phyloP scores from a whole-genome alignment of 2,113 vertebrate genomes.

The Ondatra zibethicus region DNA sequence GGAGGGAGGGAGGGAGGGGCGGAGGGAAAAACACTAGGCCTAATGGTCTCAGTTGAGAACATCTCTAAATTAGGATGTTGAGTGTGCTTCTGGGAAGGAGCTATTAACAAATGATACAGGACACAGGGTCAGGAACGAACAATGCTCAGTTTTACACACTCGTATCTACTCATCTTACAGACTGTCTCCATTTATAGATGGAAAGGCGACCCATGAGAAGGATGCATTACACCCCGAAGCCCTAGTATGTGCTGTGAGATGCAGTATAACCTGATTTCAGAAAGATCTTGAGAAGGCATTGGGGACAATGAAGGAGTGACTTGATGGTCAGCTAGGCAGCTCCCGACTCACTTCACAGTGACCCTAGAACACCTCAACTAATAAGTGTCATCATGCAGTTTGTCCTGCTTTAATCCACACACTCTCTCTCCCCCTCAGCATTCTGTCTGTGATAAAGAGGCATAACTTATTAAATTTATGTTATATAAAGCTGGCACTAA shows the following conservation, averaged over 20 bases:
- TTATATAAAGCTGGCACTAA: neutral
- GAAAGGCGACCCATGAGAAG: neutral
- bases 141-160: neutral
- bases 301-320: neutral
- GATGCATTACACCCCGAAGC: neutral
- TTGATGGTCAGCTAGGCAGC: neutral
- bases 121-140: neutral
- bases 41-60: neutral
- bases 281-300: neutral
- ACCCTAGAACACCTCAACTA: neutral
- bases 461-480: slow-evolving; percentile 22
- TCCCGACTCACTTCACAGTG: neutral
- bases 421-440: neutral
- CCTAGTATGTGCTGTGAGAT: neutral
- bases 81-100: neutral
- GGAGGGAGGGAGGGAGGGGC: too few species aligned
- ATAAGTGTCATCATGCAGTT: neutral
- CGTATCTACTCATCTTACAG: neutral
- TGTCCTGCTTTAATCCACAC: neutral
- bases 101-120: neutral
- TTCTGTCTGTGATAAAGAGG: neutral
- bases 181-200: neutral
- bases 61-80: neutral
- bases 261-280: neutral
- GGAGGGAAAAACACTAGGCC: neutral